These are phyloP conservation scores for Leontopithecus rosalia DNA, from an alignment of 2,797 vertebrate species.

Conservation along the genomic window DNA sequence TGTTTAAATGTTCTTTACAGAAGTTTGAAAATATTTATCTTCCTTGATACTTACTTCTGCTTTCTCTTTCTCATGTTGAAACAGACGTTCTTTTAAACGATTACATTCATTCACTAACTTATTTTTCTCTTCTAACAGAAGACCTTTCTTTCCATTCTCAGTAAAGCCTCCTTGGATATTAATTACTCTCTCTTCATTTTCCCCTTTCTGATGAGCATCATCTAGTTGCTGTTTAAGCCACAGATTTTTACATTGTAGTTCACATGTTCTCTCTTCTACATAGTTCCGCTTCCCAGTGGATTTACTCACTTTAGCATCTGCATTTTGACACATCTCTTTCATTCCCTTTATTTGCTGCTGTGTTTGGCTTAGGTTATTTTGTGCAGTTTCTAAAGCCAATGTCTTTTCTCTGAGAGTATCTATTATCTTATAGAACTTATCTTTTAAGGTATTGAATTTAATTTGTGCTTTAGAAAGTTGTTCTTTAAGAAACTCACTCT, in stretches of 20 bases:
- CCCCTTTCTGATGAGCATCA: conserved; percentile 89
- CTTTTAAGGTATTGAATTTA: conserved; percentile 88
- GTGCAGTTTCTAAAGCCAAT: background rate
- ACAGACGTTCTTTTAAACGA: conserved; percentile 89
- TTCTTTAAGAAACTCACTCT: background rate
- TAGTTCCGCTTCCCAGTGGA: background rate
- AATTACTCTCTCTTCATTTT: conserved; percentile 89
- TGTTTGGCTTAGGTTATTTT: background rate
- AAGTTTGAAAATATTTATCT: background rate
- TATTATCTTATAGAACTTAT: conserved; percentile 88
- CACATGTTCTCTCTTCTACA: conserved; percentile 79
- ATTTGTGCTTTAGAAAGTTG: conserved; percentile 84
- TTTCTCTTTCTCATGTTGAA: conserved; percentile 91
- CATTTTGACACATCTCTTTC: background rate
- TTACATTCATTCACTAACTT: conserved; percentile 88
- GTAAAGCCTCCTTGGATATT: conserved; percentile 91
- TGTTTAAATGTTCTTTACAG: background rate
- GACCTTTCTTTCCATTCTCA: conserved; percentile 89
- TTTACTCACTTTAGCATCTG: background rate
- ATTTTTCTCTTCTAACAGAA: conserved; percentile 91
- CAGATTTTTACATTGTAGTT: conserved; percentile 90
- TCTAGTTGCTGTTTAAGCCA: conserved; percentile 92
- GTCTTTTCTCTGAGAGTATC: background rate
- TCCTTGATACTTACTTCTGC: conserved; percentile 82
- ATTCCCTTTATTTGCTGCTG: background rate